Conservation (phyloP, 2,113 vertebrate genomes). For the Pelecanoides urinatrix region DNA sequence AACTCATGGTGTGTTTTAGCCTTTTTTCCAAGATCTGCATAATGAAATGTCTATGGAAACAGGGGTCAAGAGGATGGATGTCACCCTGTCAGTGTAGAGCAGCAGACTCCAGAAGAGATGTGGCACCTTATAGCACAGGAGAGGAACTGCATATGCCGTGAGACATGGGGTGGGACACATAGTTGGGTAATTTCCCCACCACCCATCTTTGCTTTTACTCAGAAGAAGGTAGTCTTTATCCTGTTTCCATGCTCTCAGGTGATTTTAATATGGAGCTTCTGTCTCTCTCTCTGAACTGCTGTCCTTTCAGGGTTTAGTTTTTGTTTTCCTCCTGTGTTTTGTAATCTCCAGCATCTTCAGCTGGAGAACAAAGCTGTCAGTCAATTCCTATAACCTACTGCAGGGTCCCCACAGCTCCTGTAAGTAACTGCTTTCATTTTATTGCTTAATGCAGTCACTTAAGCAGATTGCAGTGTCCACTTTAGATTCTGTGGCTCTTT, state of each 20-base stretch:
- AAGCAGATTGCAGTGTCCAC: neutral
- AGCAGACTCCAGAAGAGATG: neutral
- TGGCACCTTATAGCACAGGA: neutral
- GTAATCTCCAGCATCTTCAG: neutral
- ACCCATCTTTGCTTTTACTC: neutral
- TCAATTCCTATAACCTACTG: neutral
- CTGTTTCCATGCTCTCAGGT: neutral
- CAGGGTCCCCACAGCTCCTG: neutral
- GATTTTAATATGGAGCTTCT: neutral
- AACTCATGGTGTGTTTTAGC: neutral
- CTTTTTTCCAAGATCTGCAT: neutral
- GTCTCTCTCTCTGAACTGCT: neutral
- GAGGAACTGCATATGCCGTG: rapidly evolving
- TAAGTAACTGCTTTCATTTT: neutral
- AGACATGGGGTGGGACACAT: rapidly evolving
- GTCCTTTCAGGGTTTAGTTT: neutral
- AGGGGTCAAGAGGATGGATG: neutral
- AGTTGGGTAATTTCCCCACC: neutral
- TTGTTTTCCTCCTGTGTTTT: neutral
- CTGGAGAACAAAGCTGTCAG: neutral
- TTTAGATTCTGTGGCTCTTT: neutral
- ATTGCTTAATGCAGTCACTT: neutral
- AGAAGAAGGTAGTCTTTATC: neutral
- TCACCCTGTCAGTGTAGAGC: neutral
- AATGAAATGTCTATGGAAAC: neutral